phyloP scores from a whole-genome alignment of 2,888 invertebrate genomes.

The Tanypteryx hageni region DNA sequence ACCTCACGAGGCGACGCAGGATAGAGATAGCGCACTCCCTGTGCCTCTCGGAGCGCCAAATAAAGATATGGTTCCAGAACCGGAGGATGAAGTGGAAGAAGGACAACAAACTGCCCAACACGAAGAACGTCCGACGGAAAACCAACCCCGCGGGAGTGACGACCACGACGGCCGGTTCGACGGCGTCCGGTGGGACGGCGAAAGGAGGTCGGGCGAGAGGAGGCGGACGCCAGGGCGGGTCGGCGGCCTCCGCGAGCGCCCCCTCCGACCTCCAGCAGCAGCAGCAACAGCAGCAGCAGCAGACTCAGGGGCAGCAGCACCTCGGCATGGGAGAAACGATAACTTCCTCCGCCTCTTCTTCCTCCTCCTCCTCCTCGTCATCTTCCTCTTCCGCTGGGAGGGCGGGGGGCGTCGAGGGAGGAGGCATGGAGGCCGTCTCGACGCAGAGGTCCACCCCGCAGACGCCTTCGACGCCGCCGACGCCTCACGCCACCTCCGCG shows the following conservation, averaged over 20 bases:
- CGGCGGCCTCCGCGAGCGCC: conserved; percentile 77
- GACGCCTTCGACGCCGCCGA: conserved; percentile 65
- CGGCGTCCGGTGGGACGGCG: conserved; percentile 47
- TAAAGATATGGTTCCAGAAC: conserved; percentile 93
- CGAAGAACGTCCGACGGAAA: conserved; percentile 87
- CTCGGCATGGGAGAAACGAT: conserved; percentile 49
- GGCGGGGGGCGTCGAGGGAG: conserved; percentile 77
- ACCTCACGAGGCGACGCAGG: conserved; percentile 94
- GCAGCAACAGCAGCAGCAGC: background rate
- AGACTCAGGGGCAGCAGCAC: conserved; percentile 75
- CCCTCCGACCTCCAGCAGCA: background rate
- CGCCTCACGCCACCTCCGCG: conserved; percentile 65
- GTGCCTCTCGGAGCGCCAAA: conserved; percentile 93
- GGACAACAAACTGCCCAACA: conserved; percentile 92
- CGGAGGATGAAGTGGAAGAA: conserved; percentile 92
- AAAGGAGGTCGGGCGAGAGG: conserved; percentile 2
- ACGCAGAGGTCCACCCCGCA: conserved; percentile 70
- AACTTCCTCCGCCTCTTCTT: conserved; percentile 76
- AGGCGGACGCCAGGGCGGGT: conserved; percentile 71
- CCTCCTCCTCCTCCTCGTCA: conserved; percentile 74
- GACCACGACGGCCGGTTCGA: conserved; percentile 75
- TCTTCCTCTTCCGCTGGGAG: conserved; percentile 70
- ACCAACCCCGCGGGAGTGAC: conserved; percentile 85
- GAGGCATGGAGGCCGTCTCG: conserved; percentile 75
- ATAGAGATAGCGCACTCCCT: conserved; percentile 98